phyloP scores from a whole-genome alignment of 2,797 vertebrate species.

The Brotula barbata region DNA sequence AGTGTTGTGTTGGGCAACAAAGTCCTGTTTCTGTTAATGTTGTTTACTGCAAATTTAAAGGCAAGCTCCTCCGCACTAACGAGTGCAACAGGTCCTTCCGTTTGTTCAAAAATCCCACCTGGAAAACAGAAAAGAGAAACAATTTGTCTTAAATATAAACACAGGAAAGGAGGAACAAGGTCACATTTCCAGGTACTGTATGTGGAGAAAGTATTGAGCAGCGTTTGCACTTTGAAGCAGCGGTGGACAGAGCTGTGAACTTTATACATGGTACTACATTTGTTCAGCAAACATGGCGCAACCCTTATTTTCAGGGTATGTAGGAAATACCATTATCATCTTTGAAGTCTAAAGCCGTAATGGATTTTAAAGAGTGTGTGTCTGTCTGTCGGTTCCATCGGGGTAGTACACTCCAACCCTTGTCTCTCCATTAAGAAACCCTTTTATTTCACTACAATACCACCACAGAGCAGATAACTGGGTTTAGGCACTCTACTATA shows the following conservation, averaged over 20 bases:
- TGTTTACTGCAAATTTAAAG: slow-evolving; percentile 98
- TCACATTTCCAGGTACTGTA: slow-evolving; percentile 31
- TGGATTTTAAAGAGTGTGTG: slow-evolving; percentile 62
- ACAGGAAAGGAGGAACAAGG: slow-evolving; percentile 21
- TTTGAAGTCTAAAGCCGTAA: slow-evolving; percentile 78
- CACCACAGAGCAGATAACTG: slow-evolving; percentile 38
- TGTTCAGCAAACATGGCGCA: slow-evolving; percentile 66
- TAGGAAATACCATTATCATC: slow-evolving; percentile 61
- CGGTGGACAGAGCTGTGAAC: slow-evolving; percentile 44
- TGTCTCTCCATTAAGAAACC: slow-evolving; percentile 66
- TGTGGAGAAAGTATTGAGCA: slow-evolving; percentile 44
- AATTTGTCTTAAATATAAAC: slow-evolving; percentile 26
- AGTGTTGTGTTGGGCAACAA: slow-evolving; percentile 97
- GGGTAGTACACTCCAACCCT: slow-evolving; percentile 54
- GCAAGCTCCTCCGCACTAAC: slow-evolving; percentile 96
- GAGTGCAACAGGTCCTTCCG: slow-evolving; percentile 88
- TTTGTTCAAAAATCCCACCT: slow-evolving; percentile 98
- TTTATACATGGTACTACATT: slow-evolving; percentile 61
- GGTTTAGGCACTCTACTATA: slow-evolving; percentile 33
- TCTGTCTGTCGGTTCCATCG: slow-evolving; percentile 62
- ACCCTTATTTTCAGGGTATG: slow-evolving; percentile 59
- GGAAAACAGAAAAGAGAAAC: slow-evolving; percentile 61
- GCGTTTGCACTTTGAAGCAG: slow-evolving; percentile 47
- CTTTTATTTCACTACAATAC: slow-evolving; percentile 63
- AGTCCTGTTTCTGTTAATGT: slow-evolving; percentile 98